Percentiles rank a stretch among this genome's conserved stretches.
Conservation (phyloP, 2,113 vertebrate genomes). For the Trogon surrucura region DNA sequence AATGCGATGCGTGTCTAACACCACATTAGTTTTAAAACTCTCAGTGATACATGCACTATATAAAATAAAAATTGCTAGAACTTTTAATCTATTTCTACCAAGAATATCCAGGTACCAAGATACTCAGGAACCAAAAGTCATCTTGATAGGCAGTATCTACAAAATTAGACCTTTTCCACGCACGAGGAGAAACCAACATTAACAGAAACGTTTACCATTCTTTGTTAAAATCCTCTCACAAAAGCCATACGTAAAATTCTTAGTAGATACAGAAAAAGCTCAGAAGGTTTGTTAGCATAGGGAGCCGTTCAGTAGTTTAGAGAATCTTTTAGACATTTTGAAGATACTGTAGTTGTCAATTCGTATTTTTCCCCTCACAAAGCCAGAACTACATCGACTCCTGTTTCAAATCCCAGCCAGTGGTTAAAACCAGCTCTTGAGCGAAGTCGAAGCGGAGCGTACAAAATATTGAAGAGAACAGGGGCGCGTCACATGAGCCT, state of each 20-base stretch:
- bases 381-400: slow-evolving; percentile 55
- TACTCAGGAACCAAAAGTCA: slow-evolving; percentile 55
- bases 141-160: slow-evolving; percentile 64
- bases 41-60: slow-evolving; percentile 81
- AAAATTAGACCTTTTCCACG: slow-evolving; percentile 63
- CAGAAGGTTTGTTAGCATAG: slow-evolving; percentile 70
- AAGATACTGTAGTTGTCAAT: slow-evolving; percentile 61
- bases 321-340: slow-evolving; percentile 69
- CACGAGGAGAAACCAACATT: slow-evolving; percentile 68
- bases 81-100: slow-evolving; percentile 68
- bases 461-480: slow-evolving; percentile 80
- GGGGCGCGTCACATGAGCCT: slow-evolving; percentile 55
- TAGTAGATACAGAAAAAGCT: slow-evolving; percentile 76
- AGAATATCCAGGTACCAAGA: slow-evolving; percentile 64
- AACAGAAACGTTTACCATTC: slow-evolving; percentile 57
- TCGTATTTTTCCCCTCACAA: not conserved
- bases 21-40: slow-evolving; percentile 75
- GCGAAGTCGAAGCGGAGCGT: slow-evolving; percentile 68
- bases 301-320: slow-evolving; percentile 79
- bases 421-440: slow-evolving; percentile 73
- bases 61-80: slow-evolving; percentile 73
- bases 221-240: slow-evolving; percentile 71
- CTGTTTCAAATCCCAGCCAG: slow-evolving; percentile 66
- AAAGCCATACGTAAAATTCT: slow-evolving; percentile 73
- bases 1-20: slow-evolving; percentile 69